These are phyloP conservation scores for Ectobius pallidus DNA, from an alignment of 2,888 invertebrate species.

Conservation along the genomic window DNA sequence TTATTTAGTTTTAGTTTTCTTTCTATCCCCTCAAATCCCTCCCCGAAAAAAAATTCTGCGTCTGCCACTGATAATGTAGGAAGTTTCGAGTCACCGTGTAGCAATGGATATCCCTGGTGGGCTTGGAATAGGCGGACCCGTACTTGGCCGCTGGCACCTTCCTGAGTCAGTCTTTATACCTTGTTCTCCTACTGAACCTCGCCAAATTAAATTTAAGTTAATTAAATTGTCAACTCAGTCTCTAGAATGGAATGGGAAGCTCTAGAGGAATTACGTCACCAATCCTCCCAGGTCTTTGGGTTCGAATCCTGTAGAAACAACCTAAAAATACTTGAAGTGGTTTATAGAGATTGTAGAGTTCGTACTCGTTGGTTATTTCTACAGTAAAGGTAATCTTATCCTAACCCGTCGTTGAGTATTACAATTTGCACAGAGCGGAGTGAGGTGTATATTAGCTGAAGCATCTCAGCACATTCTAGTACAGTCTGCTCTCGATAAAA, in stretches of 20 bases:
- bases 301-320: neutral
- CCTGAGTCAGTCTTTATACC: neutral
- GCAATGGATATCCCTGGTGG: constrained; percentile 13
- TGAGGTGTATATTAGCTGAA: too few species aligned
- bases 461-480: too few species aligned
- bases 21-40: too few species aligned
- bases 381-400: too few species aligned
- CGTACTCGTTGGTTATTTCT: too few species aligned
- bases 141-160: constrained; percentile 7
- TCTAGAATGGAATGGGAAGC: neutral
- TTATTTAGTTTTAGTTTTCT: too few species aligned
- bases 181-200: constrained; percentile 4
- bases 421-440: too few species aligned
- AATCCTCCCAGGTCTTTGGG: neutral
- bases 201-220: constrained; percentile 27
- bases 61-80: too few species aligned
- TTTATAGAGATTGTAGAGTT: neutral
- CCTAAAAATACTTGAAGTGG: neutral
- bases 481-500: too few species aligned
- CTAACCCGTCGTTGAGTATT: too few species aligned
- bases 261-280: neutral
- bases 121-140: too few species aligned
- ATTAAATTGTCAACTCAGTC: constrained; percentile 25
- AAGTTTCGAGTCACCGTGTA: neutral
- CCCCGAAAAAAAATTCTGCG: too few species aligned